A percentile compares a stretch with the other conserved stretches of the same genome.
phyloP scores from a whole-genome alignment of 1,140 invertebrate genomes.

The Sycobia sp. region DNA sequence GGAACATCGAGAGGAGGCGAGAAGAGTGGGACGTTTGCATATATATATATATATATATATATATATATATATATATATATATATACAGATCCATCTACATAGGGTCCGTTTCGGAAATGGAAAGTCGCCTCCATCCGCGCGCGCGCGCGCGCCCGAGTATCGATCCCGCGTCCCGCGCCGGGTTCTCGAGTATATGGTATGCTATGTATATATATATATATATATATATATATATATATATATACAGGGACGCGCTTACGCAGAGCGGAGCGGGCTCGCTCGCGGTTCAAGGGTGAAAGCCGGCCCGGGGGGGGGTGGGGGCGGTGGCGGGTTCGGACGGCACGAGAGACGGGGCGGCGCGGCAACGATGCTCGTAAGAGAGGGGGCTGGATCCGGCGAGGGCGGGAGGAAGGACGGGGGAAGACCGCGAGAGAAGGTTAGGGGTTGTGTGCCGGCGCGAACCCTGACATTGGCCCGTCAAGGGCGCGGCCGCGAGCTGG shows the following conservation, averaged over 20 bases:
- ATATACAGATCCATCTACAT: too few species aligned
- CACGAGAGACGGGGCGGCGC: too few species aligned
- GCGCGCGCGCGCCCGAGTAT: background rate
- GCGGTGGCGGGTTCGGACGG: too few species aligned
- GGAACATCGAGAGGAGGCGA: too few species aligned
- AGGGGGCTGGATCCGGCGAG: too few species aligned
- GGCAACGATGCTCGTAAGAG: too few species aligned
- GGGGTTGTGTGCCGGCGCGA: slow-evolving; percentile 11
- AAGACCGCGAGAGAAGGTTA: background rate
- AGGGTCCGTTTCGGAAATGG: background rate
- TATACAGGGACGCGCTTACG: background rate
- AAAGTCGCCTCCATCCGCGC: background rate
- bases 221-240: background rate
- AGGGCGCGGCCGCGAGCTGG: slow-evolving; percentile 5
- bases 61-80: too few species aligned
- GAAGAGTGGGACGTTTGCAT: too few species aligned
- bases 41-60: too few species aligned
- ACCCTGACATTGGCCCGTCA: slow-evolving; percentile 35
- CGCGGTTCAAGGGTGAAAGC: slow-evolving; percentile 27
- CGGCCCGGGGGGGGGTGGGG: background rate
- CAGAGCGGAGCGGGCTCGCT: background rate
- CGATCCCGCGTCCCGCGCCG: background rate
- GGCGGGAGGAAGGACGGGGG: too few species aligned
- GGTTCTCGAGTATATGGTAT: too few species aligned
- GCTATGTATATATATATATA: too few species aligned